Evolutionary conservation across 2,113 vertebrate genomes (phyloP).

Genomic region (Jacana jacana): DNA sequence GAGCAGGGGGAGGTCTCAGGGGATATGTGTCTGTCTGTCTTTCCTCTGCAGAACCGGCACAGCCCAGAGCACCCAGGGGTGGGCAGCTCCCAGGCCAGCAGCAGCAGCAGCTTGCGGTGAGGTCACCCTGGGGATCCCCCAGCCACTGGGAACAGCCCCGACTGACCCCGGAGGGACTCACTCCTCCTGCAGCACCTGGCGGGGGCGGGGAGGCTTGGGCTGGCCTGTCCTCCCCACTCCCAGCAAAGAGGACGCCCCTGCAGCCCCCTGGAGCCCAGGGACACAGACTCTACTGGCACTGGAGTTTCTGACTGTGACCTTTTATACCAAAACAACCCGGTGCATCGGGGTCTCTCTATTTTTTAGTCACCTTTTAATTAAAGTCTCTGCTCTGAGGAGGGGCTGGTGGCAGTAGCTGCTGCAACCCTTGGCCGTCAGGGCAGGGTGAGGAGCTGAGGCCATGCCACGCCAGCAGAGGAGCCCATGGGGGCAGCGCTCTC

Average conservation of each 20-base stretch:
- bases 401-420: not conserved
- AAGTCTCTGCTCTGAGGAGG: not conserved
- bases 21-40: not conserved
- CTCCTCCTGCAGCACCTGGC: not conserved
- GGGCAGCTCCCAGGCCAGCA: conserved; percentile 92
- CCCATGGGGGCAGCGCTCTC: fast-evolving
- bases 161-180: not conserved
- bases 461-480: too few relatives aligned
- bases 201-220: not conserved
- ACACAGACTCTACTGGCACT: not conserved
- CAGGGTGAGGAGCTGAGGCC: not conserved
- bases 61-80: conserved; percentile 94
- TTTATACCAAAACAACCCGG: not conserved
- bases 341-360: not conserved
- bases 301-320: fast-evolving
- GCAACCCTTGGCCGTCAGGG: fast-evolving
- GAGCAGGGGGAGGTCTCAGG: not conserved
- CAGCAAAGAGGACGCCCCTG: not conserved
- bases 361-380: conserved; percentile 29
- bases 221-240: not conserved
- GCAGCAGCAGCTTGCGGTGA: conserved; percentile 92
- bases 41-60: conserved; percentile 85
- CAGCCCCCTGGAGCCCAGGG: not conserved
- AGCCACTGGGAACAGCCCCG: fast-evolving
- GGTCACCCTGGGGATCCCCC: not conserved